phyloP scores from a whole-genome alignment of 2,888 invertebrate genomes.

The Zygaena filipendulae region DNA sequence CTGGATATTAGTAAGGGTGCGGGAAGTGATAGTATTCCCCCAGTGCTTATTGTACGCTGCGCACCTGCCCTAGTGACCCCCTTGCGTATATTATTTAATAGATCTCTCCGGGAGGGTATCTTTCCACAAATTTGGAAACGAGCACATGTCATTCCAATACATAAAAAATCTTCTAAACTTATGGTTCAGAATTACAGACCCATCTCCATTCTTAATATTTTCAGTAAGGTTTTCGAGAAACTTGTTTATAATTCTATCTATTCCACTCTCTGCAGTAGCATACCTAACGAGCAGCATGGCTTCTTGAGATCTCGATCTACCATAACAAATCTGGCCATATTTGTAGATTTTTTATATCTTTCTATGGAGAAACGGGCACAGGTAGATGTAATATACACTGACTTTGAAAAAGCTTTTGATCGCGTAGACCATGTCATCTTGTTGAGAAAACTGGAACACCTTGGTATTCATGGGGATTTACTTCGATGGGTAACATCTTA shows the following conservation, averaged over 20 bases:
- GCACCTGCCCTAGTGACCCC: background rate
- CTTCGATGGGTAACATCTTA: slow-evolving; percentile 12
- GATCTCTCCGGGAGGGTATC: background rate
- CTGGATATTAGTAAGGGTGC: background rate
- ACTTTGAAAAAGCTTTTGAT: too few species aligned
- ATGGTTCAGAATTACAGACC: slow-evolving; percentile 9
- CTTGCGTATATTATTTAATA: background rate
- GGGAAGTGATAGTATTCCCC: background rate
- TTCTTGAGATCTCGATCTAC: slow-evolving; percentile 15
- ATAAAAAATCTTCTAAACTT: slow-evolving; percentile 7
- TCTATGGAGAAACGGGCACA: slow-evolving; percentile 13
- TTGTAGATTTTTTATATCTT: slow-evolving; percentile 3
- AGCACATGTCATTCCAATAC: slow-evolving; percentile 7
- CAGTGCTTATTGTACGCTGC: background rate
- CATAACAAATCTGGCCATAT: slow-evolving; percentile 13
- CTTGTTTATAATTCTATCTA: slow-evolving; percentile 1
- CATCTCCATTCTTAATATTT: slow-evolving; percentile 6
- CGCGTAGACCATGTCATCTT: too few species aligned
- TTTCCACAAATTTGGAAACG: slow-evolving; percentile 9
- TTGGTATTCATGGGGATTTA: slow-evolving; percentile 13
- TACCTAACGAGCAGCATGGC: slow-evolving; percentile 9
- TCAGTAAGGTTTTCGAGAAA: slow-evolving; percentile 9
- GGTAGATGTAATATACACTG: slow-evolving; percentile 18
- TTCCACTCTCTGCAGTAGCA: background rate
- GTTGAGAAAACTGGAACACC: too few species aligned